These are phyloP conservation scores for Brachionus rubens DNA, from an alignment of 1,140 invertebrate species.

Conservation along the genomic window DNA sequence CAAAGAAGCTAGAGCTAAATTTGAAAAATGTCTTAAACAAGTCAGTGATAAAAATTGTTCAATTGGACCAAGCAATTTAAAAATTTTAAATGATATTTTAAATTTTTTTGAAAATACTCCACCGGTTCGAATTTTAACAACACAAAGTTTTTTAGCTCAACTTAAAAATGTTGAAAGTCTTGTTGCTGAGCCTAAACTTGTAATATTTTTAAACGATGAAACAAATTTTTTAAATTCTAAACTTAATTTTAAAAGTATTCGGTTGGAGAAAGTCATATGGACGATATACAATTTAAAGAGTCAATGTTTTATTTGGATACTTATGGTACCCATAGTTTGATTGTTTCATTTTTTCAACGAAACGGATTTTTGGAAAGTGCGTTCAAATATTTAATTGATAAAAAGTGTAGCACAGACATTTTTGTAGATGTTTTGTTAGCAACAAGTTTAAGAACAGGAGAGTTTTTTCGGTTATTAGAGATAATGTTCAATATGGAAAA, in stretches of 20 bases:
- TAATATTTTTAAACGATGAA: conserved; percentile 45
- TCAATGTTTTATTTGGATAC: conserved; percentile 56
- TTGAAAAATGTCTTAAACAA: conserved; percentile 57
- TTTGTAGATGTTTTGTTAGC: conserved; percentile 59
- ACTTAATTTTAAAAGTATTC: neutral
- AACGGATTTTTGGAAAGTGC: conserved; percentile 59
- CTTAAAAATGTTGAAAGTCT: conserved; percentile 51
- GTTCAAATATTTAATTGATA: conserved; percentile 55
- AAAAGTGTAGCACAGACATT: conserved; percentile 55
- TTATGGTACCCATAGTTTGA: conserved; percentile 56
- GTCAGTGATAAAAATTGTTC: conserved; percentile 11
- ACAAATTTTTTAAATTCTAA: neutral
- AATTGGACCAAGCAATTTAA: neutral
- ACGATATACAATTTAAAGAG: conserved; percentile 51
- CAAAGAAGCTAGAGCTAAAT: conserved; percentile 68
- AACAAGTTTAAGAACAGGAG: conserved; percentile 55
- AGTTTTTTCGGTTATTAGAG: conserved; percentile 54
- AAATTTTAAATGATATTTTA: conserved; percentile 50
- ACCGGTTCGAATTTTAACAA: conserved; percentile 47
- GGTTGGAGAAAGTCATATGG: conserved; percentile 51
- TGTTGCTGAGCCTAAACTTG: conserved; percentile 50
- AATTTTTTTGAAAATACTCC: conserved; percentile 51
- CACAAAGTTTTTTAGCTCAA: conserved; percentile 51
- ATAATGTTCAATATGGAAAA: conserved; percentile 57
- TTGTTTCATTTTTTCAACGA: conserved; percentile 56